phyloP scores from a whole-genome alignment of 2,113 vertebrate genomes.

The Numida meleagris region DNA sequence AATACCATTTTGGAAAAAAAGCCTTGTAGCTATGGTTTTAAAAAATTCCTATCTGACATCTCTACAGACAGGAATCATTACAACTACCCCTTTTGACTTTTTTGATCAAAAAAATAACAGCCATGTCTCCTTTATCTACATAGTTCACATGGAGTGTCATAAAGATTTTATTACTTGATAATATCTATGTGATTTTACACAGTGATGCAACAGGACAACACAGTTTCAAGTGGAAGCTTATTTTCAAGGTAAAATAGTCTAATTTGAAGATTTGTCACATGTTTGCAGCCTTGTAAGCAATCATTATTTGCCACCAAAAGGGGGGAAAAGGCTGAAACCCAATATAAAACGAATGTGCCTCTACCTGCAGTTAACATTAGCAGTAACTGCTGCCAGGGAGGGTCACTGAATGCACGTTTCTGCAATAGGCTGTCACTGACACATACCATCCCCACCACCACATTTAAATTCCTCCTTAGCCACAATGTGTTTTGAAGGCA shows the following conservation, averaged over 20 bases:
- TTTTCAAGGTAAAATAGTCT: neutral
- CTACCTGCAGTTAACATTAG: neutral
- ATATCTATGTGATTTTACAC: neutral
- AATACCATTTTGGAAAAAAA: too few species aligned
- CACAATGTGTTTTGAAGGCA: neutral
- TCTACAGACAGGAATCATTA: neutral
- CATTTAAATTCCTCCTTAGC: neutral
- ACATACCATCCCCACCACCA: neutral
- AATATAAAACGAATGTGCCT: neutral
- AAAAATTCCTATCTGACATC: neutral
- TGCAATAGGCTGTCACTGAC: neutral
- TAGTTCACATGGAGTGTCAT: neutral
- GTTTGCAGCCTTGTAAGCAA: neutral
- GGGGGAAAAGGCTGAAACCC: rapidly evolving
- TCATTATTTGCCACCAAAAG: neutral
- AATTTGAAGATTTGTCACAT: neutral
- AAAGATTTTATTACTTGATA: constrained; percentile 59
- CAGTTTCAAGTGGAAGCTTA: neutral
- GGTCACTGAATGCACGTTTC: neutral
- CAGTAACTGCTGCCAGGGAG: neutral
- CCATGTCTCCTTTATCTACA: neutral
- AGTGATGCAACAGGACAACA: constrained; percentile 17
- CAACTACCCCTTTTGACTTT: neutral
- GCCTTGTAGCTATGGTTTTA: neutral
- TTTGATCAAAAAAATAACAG: constrained; percentile 14